Conservation (phyloP, 2,888 invertebrate genomes). For the Theretra japonica region DNA sequence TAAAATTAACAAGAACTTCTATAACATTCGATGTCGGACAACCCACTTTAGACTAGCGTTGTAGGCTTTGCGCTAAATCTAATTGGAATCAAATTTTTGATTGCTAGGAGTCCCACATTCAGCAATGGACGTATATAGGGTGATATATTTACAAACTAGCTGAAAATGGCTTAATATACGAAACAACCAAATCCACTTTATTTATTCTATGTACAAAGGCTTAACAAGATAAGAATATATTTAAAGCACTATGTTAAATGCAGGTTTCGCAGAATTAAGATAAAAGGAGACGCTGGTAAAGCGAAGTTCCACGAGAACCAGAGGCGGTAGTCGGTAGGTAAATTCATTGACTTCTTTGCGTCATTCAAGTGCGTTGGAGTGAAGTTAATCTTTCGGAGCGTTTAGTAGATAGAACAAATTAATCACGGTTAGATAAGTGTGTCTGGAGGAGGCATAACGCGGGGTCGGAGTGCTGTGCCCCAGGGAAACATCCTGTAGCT, state of each 20-base stretch:
- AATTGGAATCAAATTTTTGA: no score
- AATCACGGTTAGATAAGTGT: constrained; percentile 78
- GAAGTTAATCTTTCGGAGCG: constrained; percentile 42
- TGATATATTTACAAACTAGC: no score
- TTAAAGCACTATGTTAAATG: neutral
- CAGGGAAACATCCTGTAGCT: constrained; percentile 67
- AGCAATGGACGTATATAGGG: no score
- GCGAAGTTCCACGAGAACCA: neutral
- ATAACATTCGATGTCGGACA: no score
- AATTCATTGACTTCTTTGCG: constrained; percentile 43
- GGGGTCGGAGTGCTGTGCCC: constrained; percentile 60
- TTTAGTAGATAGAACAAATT: constrained; percentile 74
- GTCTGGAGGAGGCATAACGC: constrained; percentile 65
- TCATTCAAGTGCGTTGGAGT: constrained; percentile 46
- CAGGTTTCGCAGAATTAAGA: neutral
- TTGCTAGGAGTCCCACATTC: no score
- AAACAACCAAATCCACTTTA: neutral
- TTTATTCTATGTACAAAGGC: neutral
- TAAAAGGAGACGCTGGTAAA: neutral
- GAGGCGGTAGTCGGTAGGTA: neutral
- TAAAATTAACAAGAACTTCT: no score
- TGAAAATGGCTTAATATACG: neutral
- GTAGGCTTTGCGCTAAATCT: no score
- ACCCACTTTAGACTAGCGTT: no score
- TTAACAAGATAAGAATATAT: neutral